phyloP scores from a whole-genome alignment of 2,113 vertebrate genomes.

The Neogobius melanostomus region DNA sequence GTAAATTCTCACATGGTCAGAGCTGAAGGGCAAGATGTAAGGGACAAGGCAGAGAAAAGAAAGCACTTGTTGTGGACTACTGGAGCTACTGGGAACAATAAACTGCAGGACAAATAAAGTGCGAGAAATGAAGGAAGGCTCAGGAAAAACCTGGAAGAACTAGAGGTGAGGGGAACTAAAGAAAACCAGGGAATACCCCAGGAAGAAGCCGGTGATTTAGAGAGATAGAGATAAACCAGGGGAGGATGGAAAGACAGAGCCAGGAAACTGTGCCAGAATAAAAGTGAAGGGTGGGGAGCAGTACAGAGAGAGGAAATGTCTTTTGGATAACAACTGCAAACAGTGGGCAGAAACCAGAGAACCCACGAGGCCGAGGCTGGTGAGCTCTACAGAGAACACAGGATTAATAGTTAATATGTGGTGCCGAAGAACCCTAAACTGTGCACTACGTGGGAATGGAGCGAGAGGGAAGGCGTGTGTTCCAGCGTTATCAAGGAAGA shows the following conservation, averaged over 20 bases:
- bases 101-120: constrained; percentile 40
- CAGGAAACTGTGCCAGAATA: constrained; percentile 39
- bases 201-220: neutral
- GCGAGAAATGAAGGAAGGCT: neutral
- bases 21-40: neutral
- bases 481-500: constrained; percentile 5
- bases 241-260: constrained; percentile 11
- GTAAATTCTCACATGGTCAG: too few relatives aligned
- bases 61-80: constrained; percentile 3
- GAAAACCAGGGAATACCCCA: neutral
- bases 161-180: neutral
- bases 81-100: constrained; percentile 10
- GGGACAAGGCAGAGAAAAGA: constrained; percentile 4
- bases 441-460: constrained; percentile 34
- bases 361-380: constrained; percentile 30
- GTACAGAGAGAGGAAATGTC: constrained; percentile 47
- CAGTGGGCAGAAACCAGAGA: constrained; percentile 33
- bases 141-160: neutral
- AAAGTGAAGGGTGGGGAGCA: constrained; percentile 31
- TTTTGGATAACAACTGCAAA: constrained; percentile 39
- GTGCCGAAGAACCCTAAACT: constrained; percentile 36
- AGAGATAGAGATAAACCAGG: neutral
- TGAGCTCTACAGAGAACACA: constrained; percentile 15
- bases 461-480: constrained; percentile 7
- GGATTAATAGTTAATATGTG: constrained; percentile 58